phyloP scores from a whole-genome alignment of 2,888 invertebrate species.

The Yponomeuta plumbellus region DNA sequence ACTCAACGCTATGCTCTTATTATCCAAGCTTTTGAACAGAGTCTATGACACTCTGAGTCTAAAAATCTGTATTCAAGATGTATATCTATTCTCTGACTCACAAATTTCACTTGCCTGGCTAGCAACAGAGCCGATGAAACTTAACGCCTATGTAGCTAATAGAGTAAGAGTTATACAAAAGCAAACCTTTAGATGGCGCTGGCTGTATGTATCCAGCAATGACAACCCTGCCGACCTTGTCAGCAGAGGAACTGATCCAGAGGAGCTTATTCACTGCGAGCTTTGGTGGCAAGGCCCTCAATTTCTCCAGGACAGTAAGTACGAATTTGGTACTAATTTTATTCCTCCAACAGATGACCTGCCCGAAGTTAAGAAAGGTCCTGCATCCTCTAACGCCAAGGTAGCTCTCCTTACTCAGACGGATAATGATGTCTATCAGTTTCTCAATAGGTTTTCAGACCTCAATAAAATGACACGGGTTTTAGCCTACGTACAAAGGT shows the following conservation, averaged over 20 bases:
- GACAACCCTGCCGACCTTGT: conserved; percentile 24
- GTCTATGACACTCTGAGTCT: conserved; percentile 19
- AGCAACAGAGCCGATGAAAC: conserved; percentile 17
- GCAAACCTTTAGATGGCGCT: conserved; percentile 18
- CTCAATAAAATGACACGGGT: not conserved
- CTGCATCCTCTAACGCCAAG: not conserved
- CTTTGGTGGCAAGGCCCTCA: conserved; percentile 26
- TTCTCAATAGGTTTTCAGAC: not conserved
- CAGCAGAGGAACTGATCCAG: conserved; percentile 20
- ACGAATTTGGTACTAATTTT: not conserved
- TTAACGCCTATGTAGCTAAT: conserved; percentile 25
- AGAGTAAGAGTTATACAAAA: conserved; percentile 23
- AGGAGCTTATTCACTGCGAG: conserved; percentile 10
- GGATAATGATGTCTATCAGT: not conserved
- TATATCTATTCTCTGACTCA: conserved; percentile 24
- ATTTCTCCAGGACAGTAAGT: conserved; percentile 19
- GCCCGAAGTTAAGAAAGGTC: not conserved
- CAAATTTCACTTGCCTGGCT: conserved; percentile 28
- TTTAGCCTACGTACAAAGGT: not conserved
- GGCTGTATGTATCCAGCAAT: conserved; percentile 21
- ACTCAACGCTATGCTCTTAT: not conserved
- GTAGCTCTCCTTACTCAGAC: not conserved
- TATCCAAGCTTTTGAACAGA: conserved; percentile 5
- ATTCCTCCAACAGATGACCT: not conserved
- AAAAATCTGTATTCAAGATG: conserved; percentile 19